A percentile compares a stretch with the other conserved stretches of the same genome.
Conservation (phyloP, 2,797 vertebrate genomes). For the Ctenosaura bakeri region DNA sequence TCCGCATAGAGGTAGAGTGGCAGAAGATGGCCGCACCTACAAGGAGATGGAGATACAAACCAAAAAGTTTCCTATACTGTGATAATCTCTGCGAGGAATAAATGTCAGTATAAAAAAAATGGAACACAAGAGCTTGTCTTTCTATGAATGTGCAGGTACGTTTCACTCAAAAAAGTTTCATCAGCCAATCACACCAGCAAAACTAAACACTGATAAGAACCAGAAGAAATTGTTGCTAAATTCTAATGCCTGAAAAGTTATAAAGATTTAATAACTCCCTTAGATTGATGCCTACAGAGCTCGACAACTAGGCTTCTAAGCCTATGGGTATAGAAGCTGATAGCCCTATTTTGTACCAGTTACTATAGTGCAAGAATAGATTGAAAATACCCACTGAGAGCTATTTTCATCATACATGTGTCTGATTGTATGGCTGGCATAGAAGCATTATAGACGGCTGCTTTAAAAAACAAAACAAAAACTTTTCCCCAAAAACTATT, state of each 20-base stretch:
- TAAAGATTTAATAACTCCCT: neutral
- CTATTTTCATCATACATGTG: neutral
- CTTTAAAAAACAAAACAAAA: neutral
- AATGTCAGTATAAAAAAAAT: neutral
- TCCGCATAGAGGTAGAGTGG: neutral
- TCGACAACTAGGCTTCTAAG: neutral
- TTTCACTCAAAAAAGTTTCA: neutral
- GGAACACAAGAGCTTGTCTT: neutral
- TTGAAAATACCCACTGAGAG: neutral
- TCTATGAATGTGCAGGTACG: neutral
- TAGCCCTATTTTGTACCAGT: neutral
- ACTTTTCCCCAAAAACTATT: neutral
- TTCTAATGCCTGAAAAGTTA: neutral
- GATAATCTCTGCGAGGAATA: neutral
- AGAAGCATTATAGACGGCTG: accelerated
- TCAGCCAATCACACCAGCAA: neutral
- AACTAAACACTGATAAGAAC: neutral
- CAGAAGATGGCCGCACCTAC: too few relatives aligned
- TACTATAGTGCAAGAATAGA: neutral
- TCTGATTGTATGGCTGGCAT: neutral
- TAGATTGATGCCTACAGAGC: neutral
- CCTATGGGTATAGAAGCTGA: neutral
- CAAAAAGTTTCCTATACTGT: neutral
- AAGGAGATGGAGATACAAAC: neutral
- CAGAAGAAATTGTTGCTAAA: neutral